phyloP scores from a whole-genome alignment of 2,797 vertebrate genomes.

The Adrianichthys oophorus region DNA sequence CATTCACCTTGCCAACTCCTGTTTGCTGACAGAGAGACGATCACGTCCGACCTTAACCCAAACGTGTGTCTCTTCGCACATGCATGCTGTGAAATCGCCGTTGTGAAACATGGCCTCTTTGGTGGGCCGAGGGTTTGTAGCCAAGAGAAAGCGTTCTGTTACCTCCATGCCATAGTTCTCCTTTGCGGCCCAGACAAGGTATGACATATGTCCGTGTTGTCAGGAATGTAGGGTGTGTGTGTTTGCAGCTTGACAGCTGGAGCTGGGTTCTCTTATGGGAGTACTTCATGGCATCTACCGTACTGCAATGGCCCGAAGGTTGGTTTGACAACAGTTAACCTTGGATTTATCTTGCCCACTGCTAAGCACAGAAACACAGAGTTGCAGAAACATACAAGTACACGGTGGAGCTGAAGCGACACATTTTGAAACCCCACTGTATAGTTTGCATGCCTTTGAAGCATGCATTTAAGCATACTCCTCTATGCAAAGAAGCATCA shows the following conservation, averaged over 20 bases:
- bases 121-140: slow-evolving; percentile 24
- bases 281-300: slow-evolving; percentile 59
- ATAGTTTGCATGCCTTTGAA: slow-evolving; percentile 8
- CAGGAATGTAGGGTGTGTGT: slow-evolving; percentile 24
- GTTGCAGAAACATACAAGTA: background rate
- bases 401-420: background rate
- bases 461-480: slow-evolving; percentile 11
- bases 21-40: slow-evolving; percentile 40
- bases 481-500: background rate
- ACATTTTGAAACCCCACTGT: slow-evolving; percentile 3
- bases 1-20: slow-evolving; percentile 72
- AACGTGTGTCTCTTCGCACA: slow-evolving; percentile 21
- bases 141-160: slow-evolving; percentile 37
- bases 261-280: slow-evolving; percentile 68
- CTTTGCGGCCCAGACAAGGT: slow-evolving; percentile 28
- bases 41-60: slow-evolving; percentile 42
- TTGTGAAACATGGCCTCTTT: slow-evolving; percentile 39
- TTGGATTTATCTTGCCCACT: slow-evolving; percentile 67
- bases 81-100: slow-evolving; percentile 50
- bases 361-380: slow-evolving; percentile 27
- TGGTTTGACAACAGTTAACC: slow-evolving; percentile 76
- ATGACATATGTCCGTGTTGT: slow-evolving; percentile 70
- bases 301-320: slow-evolving; percentile 63
- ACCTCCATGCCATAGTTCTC: slow-evolving; percentile 45
- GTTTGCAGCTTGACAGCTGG: slow-evolving; percentile 64